Percentiles rank a stretch among this genome's conserved stretches.
Conservation (phyloP, 2,797 vertebrate species). For the Platyrinchus mystaceus region DNA sequence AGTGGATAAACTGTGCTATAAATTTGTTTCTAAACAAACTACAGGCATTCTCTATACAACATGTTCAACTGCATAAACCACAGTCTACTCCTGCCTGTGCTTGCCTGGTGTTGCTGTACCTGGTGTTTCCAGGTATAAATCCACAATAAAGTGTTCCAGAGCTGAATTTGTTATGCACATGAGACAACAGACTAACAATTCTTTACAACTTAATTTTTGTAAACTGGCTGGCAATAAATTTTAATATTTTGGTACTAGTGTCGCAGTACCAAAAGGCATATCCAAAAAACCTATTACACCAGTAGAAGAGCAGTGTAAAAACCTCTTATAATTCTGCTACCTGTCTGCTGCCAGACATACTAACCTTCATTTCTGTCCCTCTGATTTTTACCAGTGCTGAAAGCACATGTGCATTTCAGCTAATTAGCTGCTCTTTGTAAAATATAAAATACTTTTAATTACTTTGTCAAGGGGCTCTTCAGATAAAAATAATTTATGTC, state of each 20-base stretch:
- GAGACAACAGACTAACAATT: neutral
- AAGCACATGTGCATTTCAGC: neutral
- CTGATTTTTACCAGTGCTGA: neutral
- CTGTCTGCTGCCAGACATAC: neutral
- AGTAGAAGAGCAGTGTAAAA: neutral
- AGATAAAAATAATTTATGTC: neutral
- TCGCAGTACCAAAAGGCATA: neutral
- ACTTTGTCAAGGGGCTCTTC: neutral
- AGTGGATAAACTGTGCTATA: neutral
- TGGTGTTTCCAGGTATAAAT: neutral
- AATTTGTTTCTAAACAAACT: neutral
- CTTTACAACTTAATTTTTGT: neutral
- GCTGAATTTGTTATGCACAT: neutral
- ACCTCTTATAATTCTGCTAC: neutral
- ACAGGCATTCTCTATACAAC: neutral
- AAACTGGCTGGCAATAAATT: neutral
- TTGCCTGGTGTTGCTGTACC: neutral
- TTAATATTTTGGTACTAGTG: neutral
- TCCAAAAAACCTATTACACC: neutral
- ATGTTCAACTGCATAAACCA: neutral
- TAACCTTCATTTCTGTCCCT: neutral
- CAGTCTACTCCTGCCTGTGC: neutral
- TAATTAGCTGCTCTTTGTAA: neutral
- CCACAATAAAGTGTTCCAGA: neutral
- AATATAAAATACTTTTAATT: neutral